Evolutionary conservation across 1,140 invertebrate genomes (phyloP).

Genomic region (Neodiprion pinetum): DNA sequence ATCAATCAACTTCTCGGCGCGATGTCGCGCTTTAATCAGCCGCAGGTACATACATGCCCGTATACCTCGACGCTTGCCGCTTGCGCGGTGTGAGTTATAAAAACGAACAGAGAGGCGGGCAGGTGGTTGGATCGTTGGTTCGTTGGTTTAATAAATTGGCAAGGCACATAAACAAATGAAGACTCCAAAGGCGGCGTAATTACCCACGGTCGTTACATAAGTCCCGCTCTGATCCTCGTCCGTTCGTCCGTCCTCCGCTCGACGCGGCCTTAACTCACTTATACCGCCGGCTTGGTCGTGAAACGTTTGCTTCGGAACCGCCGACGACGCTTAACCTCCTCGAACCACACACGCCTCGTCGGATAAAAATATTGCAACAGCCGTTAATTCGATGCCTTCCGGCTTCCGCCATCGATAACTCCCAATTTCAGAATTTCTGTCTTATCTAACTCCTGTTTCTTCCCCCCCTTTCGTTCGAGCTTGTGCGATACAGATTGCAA

Average conservation of each 20-base stretch:
- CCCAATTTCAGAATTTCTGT: too few relatives aligned
- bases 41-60: background rate
- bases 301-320: too few relatives aligned
- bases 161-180: slow-evolving; percentile 21
- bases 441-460: too few relatives aligned
- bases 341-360: too few relatives aligned
- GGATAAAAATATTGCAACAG: too few relatives aligned
- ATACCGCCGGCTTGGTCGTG: too few relatives aligned
- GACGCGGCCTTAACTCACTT: background rate
- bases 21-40: slow-evolving; percentile 11
- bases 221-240: slow-evolving; percentile 14
- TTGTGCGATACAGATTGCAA: too few relatives aligned
- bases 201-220: slow-evolving; percentile 19
- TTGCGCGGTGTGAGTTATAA: background rate
- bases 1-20: background rate
- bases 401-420: too few relatives aligned
- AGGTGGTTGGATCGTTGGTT: background rate
- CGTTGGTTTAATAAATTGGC: slow-evolving; percentile 19
- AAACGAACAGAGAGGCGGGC: background rate
- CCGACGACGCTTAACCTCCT: too few relatives aligned
- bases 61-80: background rate
- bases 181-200: slow-evolving; percentile 14
- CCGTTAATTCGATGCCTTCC: too few relatives aligned
- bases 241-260: background rate
- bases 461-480: too few relatives aligned